phyloP scores from a whole-genome alignment of 2,797 vertebrate species.

The Sebastes oblongus region DNA sequence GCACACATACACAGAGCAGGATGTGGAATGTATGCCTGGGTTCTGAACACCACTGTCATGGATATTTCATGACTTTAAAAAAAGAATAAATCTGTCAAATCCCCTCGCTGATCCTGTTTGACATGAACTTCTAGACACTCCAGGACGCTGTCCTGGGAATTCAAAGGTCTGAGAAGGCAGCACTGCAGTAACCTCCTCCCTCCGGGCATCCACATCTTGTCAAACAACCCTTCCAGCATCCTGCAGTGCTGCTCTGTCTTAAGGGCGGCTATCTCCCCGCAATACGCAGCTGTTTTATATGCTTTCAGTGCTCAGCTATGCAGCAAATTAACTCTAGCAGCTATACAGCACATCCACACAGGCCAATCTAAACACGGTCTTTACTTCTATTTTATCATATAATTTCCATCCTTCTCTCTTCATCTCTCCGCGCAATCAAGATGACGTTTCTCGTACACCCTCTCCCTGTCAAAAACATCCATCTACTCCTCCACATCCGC shows the following conservation, averaged over 20 bases:
- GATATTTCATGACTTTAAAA: conserved; percentile 12
- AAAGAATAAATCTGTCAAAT: background rate
- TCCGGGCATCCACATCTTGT: conserved; percentile 28
- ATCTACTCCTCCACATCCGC: conserved; percentile 13
- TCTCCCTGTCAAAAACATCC: background rate
- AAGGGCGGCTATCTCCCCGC: background rate
- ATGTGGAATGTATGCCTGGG: background rate
- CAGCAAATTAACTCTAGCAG: conserved; percentile 81
- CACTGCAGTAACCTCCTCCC: conserved; percentile 40
- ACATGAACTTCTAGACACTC: conserved; percentile 18
- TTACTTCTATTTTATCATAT: conserved; percentile 7
- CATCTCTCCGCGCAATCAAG: background rate
- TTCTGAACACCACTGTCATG: background rate
- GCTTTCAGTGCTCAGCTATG: conserved; percentile 75
- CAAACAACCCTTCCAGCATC: conserved; percentile 37
- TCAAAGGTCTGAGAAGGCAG: conserved; percentile 11
- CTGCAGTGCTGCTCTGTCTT: conserved; percentile 50
- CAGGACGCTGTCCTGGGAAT: conserved; percentile 7
- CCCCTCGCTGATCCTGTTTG: conserved; percentile 10
- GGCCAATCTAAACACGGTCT: conserved; percentile 43
- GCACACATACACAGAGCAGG: background rate
- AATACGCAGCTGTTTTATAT: conserved; percentile 59
- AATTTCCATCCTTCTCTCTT: conserved; percentile 10
- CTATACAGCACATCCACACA: conserved; percentile 40
- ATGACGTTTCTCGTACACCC: background rate